Percentiles rank a stretch among this genome's conserved stretches.
Evolutionary conservation across 2,797 vertebrate species (phyloP).

Genomic region (Xerus rutilus): DNA sequence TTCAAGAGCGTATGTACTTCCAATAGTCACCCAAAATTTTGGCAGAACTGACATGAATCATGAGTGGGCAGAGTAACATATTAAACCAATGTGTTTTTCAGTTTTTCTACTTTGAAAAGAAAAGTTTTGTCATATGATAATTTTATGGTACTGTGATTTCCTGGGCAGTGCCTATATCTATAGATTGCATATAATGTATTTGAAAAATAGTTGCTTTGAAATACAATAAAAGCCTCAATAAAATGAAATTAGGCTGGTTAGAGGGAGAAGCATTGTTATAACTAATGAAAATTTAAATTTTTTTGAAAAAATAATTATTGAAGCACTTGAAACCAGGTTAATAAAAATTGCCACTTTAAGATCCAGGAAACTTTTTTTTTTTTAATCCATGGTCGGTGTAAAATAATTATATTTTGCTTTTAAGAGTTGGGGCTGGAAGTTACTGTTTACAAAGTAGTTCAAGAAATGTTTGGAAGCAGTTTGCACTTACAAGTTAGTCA

Average conservation of each 20-base stretch:
- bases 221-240: not conserved
- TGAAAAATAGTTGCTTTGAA: conserved; percentile 21
- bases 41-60: not conserved
- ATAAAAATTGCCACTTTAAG: not conserved
- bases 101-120: not conserved
- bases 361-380: not conserved
- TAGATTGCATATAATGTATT: not conserved
- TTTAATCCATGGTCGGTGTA: not conserved
- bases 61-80: not conserved
- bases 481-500: not conserved
- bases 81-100: too few relatives aligned
- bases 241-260: not conserved
- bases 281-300: not conserved
- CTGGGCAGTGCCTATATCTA: not conserved
- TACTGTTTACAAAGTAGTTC: not conserved
- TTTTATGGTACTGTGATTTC: conserved; percentile 35
- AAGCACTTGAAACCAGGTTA: conserved; percentile 4
- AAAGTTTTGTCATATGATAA: not conserved
- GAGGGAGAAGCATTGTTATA: not conserved
- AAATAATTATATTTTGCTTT: not conserved
- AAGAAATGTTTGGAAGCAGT: not conserved
- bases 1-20: not conserved
- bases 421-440: not conserved
- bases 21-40: not conserved
- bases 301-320: not conserved